These are phyloP conservation scores for Zapornia atra DNA, from an alignment of 2,113 vertebrate genomes.

Conservation along the genomic window DNA sequence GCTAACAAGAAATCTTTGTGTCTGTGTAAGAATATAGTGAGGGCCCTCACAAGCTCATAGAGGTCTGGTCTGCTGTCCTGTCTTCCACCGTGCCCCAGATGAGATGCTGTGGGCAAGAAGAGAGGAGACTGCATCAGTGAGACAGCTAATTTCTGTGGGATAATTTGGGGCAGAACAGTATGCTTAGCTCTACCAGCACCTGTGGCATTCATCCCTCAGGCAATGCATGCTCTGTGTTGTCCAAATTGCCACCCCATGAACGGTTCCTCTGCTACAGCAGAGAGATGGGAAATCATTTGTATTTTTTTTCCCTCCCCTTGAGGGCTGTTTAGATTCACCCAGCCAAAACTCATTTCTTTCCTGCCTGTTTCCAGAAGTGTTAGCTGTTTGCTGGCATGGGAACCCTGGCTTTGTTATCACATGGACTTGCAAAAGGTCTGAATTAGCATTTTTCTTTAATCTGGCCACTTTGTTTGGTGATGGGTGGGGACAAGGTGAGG, in stretches of 20 bases:
- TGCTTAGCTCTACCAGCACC: neutral
- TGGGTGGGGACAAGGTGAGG: neutral
- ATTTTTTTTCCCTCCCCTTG: neutral
- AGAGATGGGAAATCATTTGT: neutral
- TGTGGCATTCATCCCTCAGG: rapidly evolving
- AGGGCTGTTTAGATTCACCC: neutral
- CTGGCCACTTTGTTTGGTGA: neutral
- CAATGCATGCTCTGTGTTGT: rapidly evolving
- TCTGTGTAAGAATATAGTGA: neutral
- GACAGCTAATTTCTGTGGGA: neutral
- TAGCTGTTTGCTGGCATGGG: neutral
- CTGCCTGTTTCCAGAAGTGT: neutral
- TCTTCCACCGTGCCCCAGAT: neutral
- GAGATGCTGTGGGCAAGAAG: neutral
- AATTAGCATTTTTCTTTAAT: neutral
- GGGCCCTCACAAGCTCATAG: neutral
- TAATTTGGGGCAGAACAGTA: neutral
- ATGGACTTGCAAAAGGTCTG: neutral
- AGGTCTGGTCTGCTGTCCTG: neutral
- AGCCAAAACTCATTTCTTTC: neutral
- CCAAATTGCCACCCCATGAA: neutral
- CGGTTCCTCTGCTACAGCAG: rapidly evolving
- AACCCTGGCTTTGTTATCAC: neutral
- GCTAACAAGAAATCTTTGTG: neutral
- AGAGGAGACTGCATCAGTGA: rapidly evolving